Base-by-base conservation (phyloP, 2,113 vertebrate genomes). In the Buteo buteo region DNA sequence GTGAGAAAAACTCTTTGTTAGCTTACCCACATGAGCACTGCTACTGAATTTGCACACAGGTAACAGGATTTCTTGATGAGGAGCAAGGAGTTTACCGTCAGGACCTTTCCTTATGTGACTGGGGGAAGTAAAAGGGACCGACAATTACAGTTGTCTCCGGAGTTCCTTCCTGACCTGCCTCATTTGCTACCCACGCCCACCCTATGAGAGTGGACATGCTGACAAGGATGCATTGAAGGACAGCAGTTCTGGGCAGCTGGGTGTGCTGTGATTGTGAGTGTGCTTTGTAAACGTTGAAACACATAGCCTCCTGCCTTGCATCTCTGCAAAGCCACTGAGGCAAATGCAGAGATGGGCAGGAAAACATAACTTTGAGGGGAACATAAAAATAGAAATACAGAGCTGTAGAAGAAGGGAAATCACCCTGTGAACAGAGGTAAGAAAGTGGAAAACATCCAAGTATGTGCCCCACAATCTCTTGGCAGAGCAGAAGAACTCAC, bases 151-250 rank as follows among this genome's bases (percentile, higher is more conserved):
- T 28, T 74, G 34, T 62, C 54, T 82, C 52, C 14, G 40, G 70
- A 62, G 11, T 25, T 61, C 28, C 52, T 64, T 66, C 11, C 8
- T 82, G 88, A 42, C 31, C 61, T 54, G 59, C 9, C 14, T 74
- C 3, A 0, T 36, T 86, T 36, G 13, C 70, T 55, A 13, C 42
- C 22, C 22, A 14, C 0, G 4, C 45, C 36, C 65, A 36, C 25
- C 52, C 80, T 13, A 8, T 0, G 1, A 18, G 14, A 45, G 13
- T 6, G 52, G 47, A 22, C 1, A 0, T 36, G 47, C 15, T 76
- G 55, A n/a, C 13, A 14, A 9, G 61, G 36, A 13, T 44, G 45
- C 2, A 0, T 34, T 70, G 36, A 25, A 36, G 59, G 61, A 16
- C 82, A 85, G 85, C 73, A 71, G 31, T 8, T 85, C 14, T n/a